phyloP scores from a whole-genome alignment of 2,888 invertebrate species.

The Harpalus rufipes region DNA sequence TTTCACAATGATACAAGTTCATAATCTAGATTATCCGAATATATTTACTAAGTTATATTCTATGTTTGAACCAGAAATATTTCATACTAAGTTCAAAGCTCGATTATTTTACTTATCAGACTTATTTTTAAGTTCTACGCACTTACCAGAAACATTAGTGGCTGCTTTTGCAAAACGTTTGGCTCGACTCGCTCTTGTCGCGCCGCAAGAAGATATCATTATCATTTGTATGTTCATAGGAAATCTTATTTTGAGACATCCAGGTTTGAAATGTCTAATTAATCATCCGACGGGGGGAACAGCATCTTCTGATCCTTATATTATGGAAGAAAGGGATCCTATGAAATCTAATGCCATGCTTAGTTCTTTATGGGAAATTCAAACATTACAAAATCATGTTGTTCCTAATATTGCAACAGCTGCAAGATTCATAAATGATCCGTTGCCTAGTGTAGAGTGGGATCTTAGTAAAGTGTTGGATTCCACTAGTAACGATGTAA shows the following conservation, averaged over 20 bases:
- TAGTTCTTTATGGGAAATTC: conserved; percentile 96
- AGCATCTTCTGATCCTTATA: conserved; percentile 88
- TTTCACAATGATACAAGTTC: conserved; percentile 91
- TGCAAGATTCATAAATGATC: conserved; percentile 85
- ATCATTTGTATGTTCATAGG: conserved; percentile 90
- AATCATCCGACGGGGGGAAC: conserved; percentile 78
- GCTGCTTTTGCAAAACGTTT: conserved; percentile 96
- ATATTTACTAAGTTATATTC: conserved; percentile 97
- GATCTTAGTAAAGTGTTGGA: conserved; percentile 85
- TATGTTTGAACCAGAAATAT: conserved; percentile 94
- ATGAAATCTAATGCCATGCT: conserved; percentile 88
- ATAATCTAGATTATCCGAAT: conserved; percentile 97
- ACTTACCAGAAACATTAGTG: conserved; percentile 93
- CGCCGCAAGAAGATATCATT: conserved; percentile 88
- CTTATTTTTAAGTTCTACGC: conserved; percentile 95
- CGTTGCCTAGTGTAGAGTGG: conserved; percentile 84
- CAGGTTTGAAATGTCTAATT: conserved; percentile 85
- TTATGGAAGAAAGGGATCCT: conserved; percentile 90
- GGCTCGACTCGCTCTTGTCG: conserved; percentile 89
- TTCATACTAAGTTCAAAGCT: conserved; percentile 93
- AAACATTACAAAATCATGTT: conserved; percentile 86
- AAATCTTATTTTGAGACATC: conserved; percentile 91
- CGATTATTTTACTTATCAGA: conserved; percentile 93
- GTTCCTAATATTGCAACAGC: conserved; percentile 86
- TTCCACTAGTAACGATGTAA: conserved; percentile 80